A percentile compares a stretch with the other conserved stretches of the same genome.
These are phyloP conservation scores for Reticulitermes speratus DNA, from an alignment of 1,140 invertebrate species.

Conservation along the genomic window DNA sequence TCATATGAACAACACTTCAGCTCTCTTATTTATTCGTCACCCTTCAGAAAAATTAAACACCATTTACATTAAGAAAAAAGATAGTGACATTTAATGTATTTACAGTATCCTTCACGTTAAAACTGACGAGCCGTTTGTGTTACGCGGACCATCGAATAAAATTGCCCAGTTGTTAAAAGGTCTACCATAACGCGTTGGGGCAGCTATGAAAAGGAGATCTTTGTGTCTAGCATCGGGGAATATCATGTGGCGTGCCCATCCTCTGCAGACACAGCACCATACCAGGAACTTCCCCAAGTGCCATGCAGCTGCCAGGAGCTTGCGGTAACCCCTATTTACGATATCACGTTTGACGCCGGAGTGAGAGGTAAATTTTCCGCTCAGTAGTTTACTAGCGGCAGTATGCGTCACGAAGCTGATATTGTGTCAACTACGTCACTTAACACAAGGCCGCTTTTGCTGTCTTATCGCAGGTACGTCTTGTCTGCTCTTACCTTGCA, in stretches of 20 bases:
- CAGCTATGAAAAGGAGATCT: neutral
- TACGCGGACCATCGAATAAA: neutral
- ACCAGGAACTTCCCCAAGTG: neutral
- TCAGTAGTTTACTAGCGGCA: neutral
- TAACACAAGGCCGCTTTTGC: neutral
- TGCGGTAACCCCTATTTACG: constrained; percentile 14
- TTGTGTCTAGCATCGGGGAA: too few species aligned
- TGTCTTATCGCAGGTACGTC: neutral
- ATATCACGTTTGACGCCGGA: constrained; percentile 18
- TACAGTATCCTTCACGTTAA: neutral
- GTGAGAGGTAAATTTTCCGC: neutral
- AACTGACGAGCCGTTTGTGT: neutral
- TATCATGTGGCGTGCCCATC: neutral
- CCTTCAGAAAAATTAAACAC: too few species aligned
- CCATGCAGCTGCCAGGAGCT: neutral
- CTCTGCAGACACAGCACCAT: neutral
- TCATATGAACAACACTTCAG: too few species aligned
- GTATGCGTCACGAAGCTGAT: constrained; percentile 7
- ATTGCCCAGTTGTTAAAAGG: neutral
- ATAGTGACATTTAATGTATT: too few species aligned
- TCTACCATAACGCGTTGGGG: neutral
- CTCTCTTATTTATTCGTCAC: too few species aligned
- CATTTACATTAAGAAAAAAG: too few species aligned
- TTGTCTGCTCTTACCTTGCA: neutral
- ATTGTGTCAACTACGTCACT: neutral